Evolutionary conservation across 2,113 vertebrate species (phyloP), one percentile per base, ranked within the genome.

Genomic region (Capreolus pygargus): DNA sequence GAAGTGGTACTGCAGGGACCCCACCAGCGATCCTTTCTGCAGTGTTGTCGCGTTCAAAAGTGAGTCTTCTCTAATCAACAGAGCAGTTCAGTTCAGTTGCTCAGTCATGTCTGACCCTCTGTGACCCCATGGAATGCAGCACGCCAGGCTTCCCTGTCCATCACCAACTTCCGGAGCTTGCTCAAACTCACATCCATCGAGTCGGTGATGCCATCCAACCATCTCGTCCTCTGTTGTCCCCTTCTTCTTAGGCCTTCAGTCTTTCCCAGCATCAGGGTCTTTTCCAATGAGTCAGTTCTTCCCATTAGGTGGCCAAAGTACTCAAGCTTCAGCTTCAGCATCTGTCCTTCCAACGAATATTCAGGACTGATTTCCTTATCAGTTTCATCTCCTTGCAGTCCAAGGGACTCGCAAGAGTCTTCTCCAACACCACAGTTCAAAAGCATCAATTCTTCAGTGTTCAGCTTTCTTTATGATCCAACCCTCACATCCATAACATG

Each of bases 161-260:
- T 39, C n/a, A 39, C 19, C 19, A 39, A 36, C n/a, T 23, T 9
- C 19, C 0, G 5, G n/a, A 70, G n/a, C n/a, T 36, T 70, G 64
- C 64, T 70, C n/a, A 36, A 36, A 36, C 21, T 70, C 64, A 36
- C 2, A 0, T 23, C n/a, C n/a, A 36, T 70, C 9, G 2, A 70
- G 64, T 70, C 9, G 5, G 64, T 70, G 64, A 70, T 36, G n/a
- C 64, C 64, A 70, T 36, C 64, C 64, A 70, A 36, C n/a, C 64
- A 36, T 36, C 64, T 70, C n/a, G 21, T 70, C 17, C 64, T 67
- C 64, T 70, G 9, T 70, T 1, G 4, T 36, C 64, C 64, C 64
- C 64, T 70, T 36, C 64, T 67, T 17, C 17, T 36, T 4, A 9
- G 36, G n/a, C n/a, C 17, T 70, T 70, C 64, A 70, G 11, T 70